Conservation (phyloP, 2,797 vertebrate genomes). For the Tympanoctomys barrerae region DNA sequence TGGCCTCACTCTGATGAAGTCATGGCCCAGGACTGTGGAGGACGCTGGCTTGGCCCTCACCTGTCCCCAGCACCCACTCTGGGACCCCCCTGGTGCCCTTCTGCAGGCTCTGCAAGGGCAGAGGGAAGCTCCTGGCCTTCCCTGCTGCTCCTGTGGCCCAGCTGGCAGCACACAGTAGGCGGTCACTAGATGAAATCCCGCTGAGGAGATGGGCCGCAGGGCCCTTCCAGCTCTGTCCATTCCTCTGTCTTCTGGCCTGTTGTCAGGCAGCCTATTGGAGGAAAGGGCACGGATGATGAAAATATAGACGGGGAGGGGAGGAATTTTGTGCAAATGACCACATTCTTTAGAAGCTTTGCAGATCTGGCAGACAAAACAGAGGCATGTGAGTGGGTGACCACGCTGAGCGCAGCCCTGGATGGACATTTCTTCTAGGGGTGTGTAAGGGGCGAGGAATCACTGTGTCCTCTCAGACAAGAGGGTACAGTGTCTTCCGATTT, state of each 20-base stretch:
- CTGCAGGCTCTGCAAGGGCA: background rate
- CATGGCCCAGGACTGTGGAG: background rate
- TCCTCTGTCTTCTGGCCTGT: background rate
- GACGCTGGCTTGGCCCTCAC: background rate
- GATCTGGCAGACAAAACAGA: constrained; percentile 76
- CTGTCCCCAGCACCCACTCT: background rate
- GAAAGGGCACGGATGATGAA: constrained; percentile 78
- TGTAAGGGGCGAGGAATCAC: constrained; percentile 32
- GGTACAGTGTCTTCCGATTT: constrained; percentile 51
- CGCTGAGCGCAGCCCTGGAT: constrained; percentile 21
- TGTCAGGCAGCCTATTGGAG: constrained; percentile 51
- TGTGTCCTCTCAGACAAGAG: constrained; percentile 49
- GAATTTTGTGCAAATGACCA: constrained; percentile 76
- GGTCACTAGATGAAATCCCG: background rate
- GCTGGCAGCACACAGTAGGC: background rate
- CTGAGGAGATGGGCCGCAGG: background rate
- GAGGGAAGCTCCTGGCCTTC: background rate
- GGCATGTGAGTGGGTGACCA: constrained; percentile 62
- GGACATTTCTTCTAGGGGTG: constrained; percentile 48
- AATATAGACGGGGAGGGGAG: constrained; percentile 29
- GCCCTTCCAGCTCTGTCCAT: background rate
- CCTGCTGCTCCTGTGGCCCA: background rate
- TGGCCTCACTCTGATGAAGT: background rate
- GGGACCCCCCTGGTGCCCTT: background rate
- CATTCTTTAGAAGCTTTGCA: constrained; percentile 76